Evolutionary conservation across 2,888 invertebrate genomes (phyloP), one percentile per base, ranked within the genome.

Genomic region (Lycocerus yunnanus): DNA sequence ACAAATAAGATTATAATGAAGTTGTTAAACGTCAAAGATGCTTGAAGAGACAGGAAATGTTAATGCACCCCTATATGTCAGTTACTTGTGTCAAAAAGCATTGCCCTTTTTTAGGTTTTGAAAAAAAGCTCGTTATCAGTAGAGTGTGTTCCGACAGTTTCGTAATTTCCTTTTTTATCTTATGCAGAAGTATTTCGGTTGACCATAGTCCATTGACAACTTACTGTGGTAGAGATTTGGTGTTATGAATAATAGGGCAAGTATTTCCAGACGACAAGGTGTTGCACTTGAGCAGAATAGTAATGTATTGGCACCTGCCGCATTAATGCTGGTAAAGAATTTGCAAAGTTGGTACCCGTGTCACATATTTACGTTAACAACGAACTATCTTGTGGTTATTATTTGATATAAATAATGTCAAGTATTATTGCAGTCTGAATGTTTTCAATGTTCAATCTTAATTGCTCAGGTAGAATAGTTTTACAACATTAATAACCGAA

Each of bases 261-360:
- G 78, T 78, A 81, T 81, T 81, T 78, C 78, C 80, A 80, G 78
- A 78, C 80, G 77, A 73, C 80, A 80, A 80, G 80, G 77, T 78
- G 72, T 73, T 68, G 65, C 75, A 76, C 81, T 80, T 81, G 81
- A 77, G 80, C 80, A 78, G 83, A 81, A 83, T 83, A 81, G 77
- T 78, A 79, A 83, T 82, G 78, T 79, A 72, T 66, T 75, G 81
- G 82, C 83, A 83, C 83, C 82, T 82, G 83, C 82, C 82, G 81
- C 79, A 73, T 74, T 68, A 74, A 72, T 72, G 72, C 72, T 68
- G 72, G 72, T 61, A 63, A 63, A 63, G 61, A 63, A 63, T 63
- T 63, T 18, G 15, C 61, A 20, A 61, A n/a, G 61, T 63, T 63
- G 20, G 61, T 63, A 63, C 61, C 15, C 61, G 21, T 60, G 60